Evolutionary conservation across 64 coral and sea anemone genomes (phyloP).

Genomic region (Porites australiensis): DNA sequence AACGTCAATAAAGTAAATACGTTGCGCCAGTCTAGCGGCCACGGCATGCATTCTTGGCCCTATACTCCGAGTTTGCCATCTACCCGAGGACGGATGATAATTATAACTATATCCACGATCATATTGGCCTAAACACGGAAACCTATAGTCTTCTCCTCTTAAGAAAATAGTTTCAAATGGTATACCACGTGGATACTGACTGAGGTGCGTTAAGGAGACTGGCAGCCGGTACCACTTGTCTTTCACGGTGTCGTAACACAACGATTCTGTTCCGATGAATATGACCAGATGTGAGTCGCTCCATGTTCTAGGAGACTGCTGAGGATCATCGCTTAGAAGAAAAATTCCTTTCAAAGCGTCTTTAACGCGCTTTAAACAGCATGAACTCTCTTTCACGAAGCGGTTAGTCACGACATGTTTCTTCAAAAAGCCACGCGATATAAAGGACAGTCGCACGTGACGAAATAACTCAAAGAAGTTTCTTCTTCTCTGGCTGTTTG

Average conservation of each 20-base stretch:
- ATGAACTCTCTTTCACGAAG: background rate
- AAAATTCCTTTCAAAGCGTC: background rate
- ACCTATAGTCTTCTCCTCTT: too few relatives aligned
- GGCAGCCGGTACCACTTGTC: too few relatives aligned
- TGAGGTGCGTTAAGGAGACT: too few relatives aligned
- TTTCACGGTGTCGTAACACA: too few relatives aligned
- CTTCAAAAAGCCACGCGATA: background rate
- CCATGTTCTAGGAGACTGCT: background rate
- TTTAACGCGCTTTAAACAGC: background rate
- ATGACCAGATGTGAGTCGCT: background rate
- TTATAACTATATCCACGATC: too few relatives aligned
- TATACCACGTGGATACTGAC: too few relatives aligned
- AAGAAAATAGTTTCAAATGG: background rate
- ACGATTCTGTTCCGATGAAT: background rate
- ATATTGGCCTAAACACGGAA: too few relatives aligned
- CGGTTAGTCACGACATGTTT: background rate
- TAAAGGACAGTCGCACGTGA: constrained; percentile 5
- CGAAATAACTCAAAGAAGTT: constrained; percentile 6
- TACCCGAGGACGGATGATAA: too few relatives aligned
- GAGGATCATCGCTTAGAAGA: background rate
- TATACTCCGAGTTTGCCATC: too few relatives aligned
- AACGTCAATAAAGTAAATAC: too few relatives aligned
- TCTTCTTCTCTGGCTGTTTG: background rate
- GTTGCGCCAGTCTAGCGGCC: too few relatives aligned
- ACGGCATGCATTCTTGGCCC: too few relatives aligned